Base-by-base conservation (phyloP, 2,113 vertebrate genomes). In the Pungitius pungitius region DNA sequence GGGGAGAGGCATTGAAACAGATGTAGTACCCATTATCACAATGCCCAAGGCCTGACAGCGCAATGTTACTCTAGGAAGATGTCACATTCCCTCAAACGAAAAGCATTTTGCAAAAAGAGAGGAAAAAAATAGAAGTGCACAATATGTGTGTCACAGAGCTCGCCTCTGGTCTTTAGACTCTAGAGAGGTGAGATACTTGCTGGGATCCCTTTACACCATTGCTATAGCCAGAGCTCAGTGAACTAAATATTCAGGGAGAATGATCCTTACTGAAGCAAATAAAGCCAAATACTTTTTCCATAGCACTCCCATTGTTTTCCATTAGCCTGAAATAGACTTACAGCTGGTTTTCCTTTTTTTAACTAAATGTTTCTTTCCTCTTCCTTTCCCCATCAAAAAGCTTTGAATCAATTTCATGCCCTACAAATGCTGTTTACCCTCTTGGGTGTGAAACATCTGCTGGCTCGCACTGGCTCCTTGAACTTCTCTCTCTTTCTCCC, bases 351-450 rank as follows among this genome's bases (percentile, higher is more conserved):
- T 35, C n/a, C 35, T 73, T 51, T 51, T 49, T 85, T 84, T 66
- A 73, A 62, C 79, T 78, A 64, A 60, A 61, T 69, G 20, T 75
- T 67, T 77, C 47, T 65, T 83, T 61, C 56, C 73, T 69, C 61
- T 82, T 49, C 76, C 65, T 70, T 85, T 81, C 73, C 51, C 78
- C 77, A 86, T 89, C 88, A 89, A 83, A 92, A 90, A 75, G 78
- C 83, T 76, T 77, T 86, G 77, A 90, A 89, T 90, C 90, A 87
- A 88, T 91, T 92, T 92, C 88, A 92, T 92, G 91, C 89, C 85
- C 89, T 90, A 89, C 84, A 91, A 92, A 90, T 90, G 81, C 83
- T 91, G 88, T 90, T 92, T 90, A 90, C 88, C 91, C 90, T 90
- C 88, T 90, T 80, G 88, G 87, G 88, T 88, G 87, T 82, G 81